Evolutionary conservation across 2,797 vertebrate genomes (phyloP).

Genomic region (Enteromius unitaeniatus): DNA sequence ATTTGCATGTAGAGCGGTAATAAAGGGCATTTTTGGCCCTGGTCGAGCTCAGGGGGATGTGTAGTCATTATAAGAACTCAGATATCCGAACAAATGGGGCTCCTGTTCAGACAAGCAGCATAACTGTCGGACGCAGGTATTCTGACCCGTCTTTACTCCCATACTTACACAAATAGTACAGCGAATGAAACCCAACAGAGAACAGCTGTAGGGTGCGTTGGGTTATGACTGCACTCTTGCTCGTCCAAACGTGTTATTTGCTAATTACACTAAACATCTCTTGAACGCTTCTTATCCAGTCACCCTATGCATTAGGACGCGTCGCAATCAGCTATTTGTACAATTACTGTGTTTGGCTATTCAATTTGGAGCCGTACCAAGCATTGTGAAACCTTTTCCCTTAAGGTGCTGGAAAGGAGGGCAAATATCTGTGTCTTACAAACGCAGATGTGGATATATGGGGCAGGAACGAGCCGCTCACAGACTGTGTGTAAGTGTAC

Average conservation of each 20-base stretch:
- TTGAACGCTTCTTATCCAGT: conserved; percentile 20
- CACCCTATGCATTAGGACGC: conserved; percentile 18
- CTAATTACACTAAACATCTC: conserved; percentile 48
- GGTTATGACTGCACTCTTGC: conserved; percentile 26
- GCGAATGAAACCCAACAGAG: neutral
- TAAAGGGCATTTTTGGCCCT: conserved; percentile 9
- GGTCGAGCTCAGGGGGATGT: neutral
- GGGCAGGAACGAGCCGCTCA: conserved; percentile 13
- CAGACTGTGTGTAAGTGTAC: conserved; percentile 15
- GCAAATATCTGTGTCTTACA: conserved; percentile 36
- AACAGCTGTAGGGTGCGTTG: conserved; percentile 29
- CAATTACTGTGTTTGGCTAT: conserved; percentile 49
- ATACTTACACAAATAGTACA: neutral
- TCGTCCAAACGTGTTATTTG: conserved; percentile 54
- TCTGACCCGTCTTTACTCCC: neutral
- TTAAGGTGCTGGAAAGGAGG: conserved; percentile 42
- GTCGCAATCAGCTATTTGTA: conserved; percentile 37
- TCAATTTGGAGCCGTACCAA: conserved; percentile 12
- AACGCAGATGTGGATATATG: conserved; percentile 48
- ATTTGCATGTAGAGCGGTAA: conserved; percentile 19
- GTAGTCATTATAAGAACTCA: conserved; percentile 25
- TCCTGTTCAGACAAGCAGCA: conserved; percentile 9
- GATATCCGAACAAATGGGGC: neutral
- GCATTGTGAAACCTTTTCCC: conserved; percentile 34
- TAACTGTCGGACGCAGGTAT: neutral